Evolutionary conservation across 2,888 invertebrate genomes (phyloP).

Genomic region (Meteorus cinctellus): DNA sequence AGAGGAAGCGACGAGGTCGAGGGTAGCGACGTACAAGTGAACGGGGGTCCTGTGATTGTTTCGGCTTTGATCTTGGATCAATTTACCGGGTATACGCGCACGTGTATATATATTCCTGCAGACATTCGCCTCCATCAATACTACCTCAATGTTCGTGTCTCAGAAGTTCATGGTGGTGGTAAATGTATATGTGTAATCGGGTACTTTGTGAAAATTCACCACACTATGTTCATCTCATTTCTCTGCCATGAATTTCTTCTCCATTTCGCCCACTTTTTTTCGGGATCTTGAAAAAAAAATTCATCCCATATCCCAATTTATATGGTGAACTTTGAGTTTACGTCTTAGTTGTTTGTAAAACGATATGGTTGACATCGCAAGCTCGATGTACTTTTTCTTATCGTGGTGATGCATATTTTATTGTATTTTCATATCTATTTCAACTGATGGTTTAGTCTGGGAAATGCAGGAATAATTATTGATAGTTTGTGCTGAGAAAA

Average conservation of each 20-base stretch:
- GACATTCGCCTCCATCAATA: constrained; percentile 30
- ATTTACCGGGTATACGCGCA: constrained; percentile 71
- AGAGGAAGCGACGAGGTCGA: constrained; percentile 35
- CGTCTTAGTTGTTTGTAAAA: constrained; percentile 56
- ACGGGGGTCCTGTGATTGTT: constrained; percentile 72
- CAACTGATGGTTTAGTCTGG: too few relatives aligned
- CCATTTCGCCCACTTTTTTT: not conserved
- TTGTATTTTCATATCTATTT: too few relatives aligned
- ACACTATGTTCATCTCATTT: not conserved
- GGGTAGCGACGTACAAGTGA: constrained; percentile 43
- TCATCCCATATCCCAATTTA: not conserved
- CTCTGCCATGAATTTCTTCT: not conserved
- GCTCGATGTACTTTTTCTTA: not conserved
- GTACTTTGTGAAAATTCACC: constrained; percentile 16
- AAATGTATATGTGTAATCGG: constrained; percentile 5
- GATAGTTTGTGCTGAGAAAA: too few relatives aligned
- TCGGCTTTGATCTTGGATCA: constrained; percentile 74
- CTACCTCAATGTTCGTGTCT: constrained; percentile 29
- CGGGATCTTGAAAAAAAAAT: not conserved
- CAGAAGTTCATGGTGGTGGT: not conserved
- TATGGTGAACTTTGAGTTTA: not conserved
- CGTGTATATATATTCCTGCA: constrained; percentile 54
- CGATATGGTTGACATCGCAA: constrained; percentile 66
- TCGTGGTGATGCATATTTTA: too few relatives aligned
- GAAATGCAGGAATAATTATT: too few relatives aligned